Evolutionary conservation across 2,797 vertebrate genomes (phyloP).

Genomic region (Nyctalus aviator): DNA sequence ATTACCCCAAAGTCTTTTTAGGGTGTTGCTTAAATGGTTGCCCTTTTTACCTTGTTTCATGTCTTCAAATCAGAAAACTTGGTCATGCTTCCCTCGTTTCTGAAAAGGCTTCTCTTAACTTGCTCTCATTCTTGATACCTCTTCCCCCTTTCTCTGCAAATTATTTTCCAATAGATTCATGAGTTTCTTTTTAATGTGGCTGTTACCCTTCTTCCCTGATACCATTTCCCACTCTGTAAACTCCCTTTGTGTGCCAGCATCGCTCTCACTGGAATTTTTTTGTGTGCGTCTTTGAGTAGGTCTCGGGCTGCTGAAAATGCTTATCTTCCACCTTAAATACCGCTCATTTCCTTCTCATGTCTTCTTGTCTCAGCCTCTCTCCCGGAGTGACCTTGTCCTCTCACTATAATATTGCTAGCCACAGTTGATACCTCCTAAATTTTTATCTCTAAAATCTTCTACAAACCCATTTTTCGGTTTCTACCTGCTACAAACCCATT

Average conservation of each 20-base stretch:
- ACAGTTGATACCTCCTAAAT: not conserved
- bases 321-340: not conserved
- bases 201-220: not conserved
- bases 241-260: not conserved
- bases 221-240: not conserved
- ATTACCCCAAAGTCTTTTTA: not conserved
- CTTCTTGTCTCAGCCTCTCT: not conserved
- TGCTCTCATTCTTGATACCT: not conserved
- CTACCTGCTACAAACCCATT: not conserved
- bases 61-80: slow-evolving; percentile 31
- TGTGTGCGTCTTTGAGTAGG: not conserved
- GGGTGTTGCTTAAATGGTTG: not conserved
- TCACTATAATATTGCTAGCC: not conserved
- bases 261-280: not conserved
- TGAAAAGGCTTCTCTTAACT: not conserved
- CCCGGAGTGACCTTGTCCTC: not conserved
- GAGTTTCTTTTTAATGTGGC: not conserved
- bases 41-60: not conserved
- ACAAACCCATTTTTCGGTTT: too few species aligned
- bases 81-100: not conserved
- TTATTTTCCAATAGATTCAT: not conserved
- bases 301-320: not conserved
- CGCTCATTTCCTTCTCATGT: not conserved
- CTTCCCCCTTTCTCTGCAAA: not conserved
- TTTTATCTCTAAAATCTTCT: not conserved